Percentiles rank a stretch among this genome's conserved stretches.
These are phyloP conservation scores for Psephotus haematonotus DNA, from an alignment of 2,113 vertebrate genomes.

Conservation along the genomic window DNA sequence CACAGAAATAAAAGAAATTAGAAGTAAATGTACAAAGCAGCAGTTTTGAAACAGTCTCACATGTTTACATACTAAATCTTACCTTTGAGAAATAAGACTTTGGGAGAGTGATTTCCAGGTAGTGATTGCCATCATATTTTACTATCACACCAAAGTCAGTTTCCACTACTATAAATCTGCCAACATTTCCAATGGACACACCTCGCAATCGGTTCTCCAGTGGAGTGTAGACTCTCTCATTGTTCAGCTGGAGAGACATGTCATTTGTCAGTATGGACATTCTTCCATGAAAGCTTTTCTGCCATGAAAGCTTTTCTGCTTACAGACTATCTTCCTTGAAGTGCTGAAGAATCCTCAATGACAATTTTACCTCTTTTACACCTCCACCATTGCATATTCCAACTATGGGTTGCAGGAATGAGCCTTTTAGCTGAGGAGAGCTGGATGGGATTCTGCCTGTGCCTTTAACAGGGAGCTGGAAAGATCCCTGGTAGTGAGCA, in stretches of 20 bases:
- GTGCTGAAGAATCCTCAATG: not conserved
- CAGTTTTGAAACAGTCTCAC: not conserved
- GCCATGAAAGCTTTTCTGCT: not conserved
- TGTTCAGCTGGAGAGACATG: constrained; percentile 39
- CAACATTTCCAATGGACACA: constrained; percentile 77
- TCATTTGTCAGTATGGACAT: not conserved
- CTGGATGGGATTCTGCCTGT: not conserved
- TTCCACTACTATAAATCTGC: constrained; percentile 81
- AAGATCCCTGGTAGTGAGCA: not conserved
- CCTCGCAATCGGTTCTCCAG: constrained; percentile 57
- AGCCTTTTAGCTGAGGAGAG: not conserved
- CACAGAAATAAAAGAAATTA: not conserved
- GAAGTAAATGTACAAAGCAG: not conserved
- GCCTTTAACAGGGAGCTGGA: not conserved
- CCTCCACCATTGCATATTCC: not conserved
- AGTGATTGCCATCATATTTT: constrained; percentile 86
- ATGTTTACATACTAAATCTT: not conserved
- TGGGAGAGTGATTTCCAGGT: constrained; percentile 85
- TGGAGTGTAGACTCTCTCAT: constrained; percentile 73
- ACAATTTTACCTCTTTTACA: not conserved
- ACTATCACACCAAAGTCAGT: constrained; percentile 85
- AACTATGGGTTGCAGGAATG: not conserved
- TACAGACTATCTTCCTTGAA: not conserved
- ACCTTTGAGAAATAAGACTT: constrained; percentile 88
- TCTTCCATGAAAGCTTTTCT: not conserved